These are phyloP conservation scores for Sander lucioperca DNA, from an alignment of 2,113 vertebrate genomes.

Conservation along the genomic window DNA sequence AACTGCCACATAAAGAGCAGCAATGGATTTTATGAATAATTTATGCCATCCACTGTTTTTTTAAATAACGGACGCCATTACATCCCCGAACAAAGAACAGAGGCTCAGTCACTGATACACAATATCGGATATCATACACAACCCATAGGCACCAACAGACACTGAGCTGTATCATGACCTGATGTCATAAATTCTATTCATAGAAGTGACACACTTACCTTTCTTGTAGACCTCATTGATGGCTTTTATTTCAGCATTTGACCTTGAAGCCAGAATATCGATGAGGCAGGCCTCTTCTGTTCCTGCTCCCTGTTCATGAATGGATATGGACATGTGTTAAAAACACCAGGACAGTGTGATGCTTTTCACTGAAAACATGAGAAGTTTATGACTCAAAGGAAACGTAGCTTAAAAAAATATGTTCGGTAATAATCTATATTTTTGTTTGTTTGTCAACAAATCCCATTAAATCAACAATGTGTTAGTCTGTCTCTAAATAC, in stretches of 20 bases:
- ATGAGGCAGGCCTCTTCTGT: constrained; percentile 96
- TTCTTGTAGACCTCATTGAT: constrained; percentile 86
- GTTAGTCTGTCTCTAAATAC: not conserved
- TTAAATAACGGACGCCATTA: constrained; percentile 50
- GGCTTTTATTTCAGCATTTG: constrained; percentile 83
- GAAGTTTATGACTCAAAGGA: not conserved
- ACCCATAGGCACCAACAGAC: not conserved
- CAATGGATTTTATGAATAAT: constrained; percentile 65
- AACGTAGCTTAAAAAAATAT: not conserved
- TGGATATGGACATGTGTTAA: not conserved
- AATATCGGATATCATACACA: constrained; percentile 52
- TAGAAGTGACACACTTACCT: constrained; percentile 74
- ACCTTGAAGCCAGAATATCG: constrained; percentile 95
- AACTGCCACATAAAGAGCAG: constrained; percentile 16
- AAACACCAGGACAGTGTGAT: not conserved
- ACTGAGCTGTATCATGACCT: not conserved
- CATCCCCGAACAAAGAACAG: constrained; percentile 27
- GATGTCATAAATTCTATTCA: constrained; percentile 2
- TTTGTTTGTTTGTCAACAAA: not conserved
- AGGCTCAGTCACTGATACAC: constrained; percentile 13
- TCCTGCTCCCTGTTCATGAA: constrained; percentile 89
- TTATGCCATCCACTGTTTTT: constrained; percentile 50
- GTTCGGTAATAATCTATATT: not conserved
- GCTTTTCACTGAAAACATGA: not conserved
- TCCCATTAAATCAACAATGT: not conserved